Evolutionary conservation across 2,888 invertebrate genomes (phyloP).

Genomic region (Orthosia cruda): DNA sequence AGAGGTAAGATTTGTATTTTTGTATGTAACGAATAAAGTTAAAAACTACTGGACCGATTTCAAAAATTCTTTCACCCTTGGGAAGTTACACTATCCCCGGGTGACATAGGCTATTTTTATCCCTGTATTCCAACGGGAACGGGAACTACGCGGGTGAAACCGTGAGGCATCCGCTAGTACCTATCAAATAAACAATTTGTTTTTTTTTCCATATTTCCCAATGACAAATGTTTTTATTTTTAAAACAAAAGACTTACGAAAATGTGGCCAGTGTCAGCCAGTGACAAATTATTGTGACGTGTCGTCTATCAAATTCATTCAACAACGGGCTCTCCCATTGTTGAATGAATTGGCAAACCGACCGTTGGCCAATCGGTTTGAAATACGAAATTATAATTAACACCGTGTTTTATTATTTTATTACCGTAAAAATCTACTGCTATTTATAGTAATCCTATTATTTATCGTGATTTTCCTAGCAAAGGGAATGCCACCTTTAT

Average conservation of each 20-base stretch:
- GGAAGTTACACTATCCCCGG: no score
- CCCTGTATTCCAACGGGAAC: no score
- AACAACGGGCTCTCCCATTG: not conserved
- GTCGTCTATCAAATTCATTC: constrained; percentile 21
- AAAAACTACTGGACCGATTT: no score
- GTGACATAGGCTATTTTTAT: no score
- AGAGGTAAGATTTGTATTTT: no score
- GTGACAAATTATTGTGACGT: constrained; percentile 27
- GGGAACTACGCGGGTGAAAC: no score
- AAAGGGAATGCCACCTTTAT: not conserved
- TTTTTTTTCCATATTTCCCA: not conserved
- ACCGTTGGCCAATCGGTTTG: constrained; percentile 14
- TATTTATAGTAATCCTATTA: no score
- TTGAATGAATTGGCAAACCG: not conserved
- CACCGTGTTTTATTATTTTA: no score
- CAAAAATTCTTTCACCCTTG: no score
- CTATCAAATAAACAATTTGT: not conserved
- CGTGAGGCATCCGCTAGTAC: no score
- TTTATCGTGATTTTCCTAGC: not conserved
- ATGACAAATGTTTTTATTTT: constrained; percentile 7
- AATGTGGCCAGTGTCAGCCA: not conserved
- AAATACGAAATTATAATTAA: not conserved
- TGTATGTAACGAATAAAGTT: no score
- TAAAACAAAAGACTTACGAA: constrained; percentile 11
- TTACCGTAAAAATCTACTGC: no score